phyloP scores from a whole-genome alignment of 2,888 invertebrate genomes.

The Ichneumoninae sp. region DNA sequence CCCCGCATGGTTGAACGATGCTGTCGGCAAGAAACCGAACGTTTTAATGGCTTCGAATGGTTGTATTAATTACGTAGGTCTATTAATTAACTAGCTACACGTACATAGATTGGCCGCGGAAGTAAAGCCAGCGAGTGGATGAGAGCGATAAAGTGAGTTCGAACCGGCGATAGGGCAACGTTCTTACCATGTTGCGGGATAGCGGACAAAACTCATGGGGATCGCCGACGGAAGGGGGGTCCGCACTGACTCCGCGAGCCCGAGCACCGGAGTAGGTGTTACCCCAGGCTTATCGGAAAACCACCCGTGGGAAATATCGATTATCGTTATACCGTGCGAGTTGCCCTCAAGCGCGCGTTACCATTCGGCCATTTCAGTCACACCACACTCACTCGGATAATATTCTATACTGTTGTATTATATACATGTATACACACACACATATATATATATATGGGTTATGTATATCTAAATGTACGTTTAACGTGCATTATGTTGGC shows the following conservation, averaged over 20 bases:
- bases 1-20: slow-evolving; percentile 1
- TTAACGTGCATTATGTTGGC: slow-evolving; percentile 50
- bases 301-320: slow-evolving; percentile 68
- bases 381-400: slow-evolving; percentile 48
- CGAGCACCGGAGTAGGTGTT: slow-evolving; percentile 57
- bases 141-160: slow-evolving; percentile 35
- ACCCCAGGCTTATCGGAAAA: slow-evolving; percentile 67
- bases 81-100: slow-evolving; percentile 25
- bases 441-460: neutral
- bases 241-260: slow-evolving; percentile 6
- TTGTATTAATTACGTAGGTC: neutral
- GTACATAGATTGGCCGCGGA: neutral
- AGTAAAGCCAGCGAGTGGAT: neutral
- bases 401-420: slow-evolving; percentile 31
- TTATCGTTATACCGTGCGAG: slow-evolving; percentile 61
- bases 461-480: slow-evolving; percentile 26
- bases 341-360: slow-evolving; percentile 50
- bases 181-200: slow-evolving; percentile 57
- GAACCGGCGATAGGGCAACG: slow-evolving; percentile 42
- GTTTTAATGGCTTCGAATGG: slow-evolving; percentile 20
- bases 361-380: slow-evolving; percentile 55
- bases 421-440: slow-evolving; percentile 19
- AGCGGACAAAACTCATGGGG: slow-evolving; percentile 59
- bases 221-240: slow-evolving; percentile 23
- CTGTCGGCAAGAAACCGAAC: neutral